These are phyloP conservation scores for Lepidochitona cinerea DNA, from an alignment of 2,888 invertebrate genomes.

Conservation along the genomic window DNA sequence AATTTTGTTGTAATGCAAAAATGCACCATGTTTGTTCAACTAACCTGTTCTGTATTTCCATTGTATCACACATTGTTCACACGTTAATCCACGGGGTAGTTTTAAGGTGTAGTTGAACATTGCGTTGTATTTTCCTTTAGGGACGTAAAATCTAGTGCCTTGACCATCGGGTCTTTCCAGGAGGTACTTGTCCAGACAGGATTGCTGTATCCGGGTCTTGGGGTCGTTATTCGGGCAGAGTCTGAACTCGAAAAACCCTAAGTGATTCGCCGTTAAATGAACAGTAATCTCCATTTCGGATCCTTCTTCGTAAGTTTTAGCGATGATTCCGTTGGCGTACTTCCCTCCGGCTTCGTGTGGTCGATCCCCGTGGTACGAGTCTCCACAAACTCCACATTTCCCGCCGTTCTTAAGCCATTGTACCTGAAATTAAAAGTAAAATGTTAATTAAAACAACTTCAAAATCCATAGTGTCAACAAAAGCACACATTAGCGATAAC, in stretches of 20 bases:
- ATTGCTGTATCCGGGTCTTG: slow-evolving; percentile 51
- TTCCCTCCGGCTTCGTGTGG: slow-evolving; percentile 64
- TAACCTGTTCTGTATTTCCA: slow-evolving; percentile 70
- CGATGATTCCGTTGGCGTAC: slow-evolving; percentile 63
- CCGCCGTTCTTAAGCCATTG: slow-evolving; percentile 73
- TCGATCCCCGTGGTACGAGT: slow-evolving; percentile 76
- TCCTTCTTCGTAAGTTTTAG: slow-evolving; percentile 59
- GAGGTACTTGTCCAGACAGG: slow-evolving; percentile 62
- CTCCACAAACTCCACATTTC: slow-evolving; percentile 91
- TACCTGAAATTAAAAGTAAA: slow-evolving; percentile 39
- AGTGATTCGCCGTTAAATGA: slow-evolving; percentile 67
- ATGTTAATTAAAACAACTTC: too few species aligned
- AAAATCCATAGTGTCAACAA: too few species aligned
- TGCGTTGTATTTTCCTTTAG: slow-evolving; percentile 38
- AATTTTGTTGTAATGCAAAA: too few species aligned
- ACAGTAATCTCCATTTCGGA: slow-evolving; percentile 63
- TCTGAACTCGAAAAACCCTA: slow-evolving; percentile 69
- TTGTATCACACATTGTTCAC: slow-evolving; percentile 69
- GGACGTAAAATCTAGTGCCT: slow-evolving; percentile 41
- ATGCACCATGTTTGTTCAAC: too few species aligned
- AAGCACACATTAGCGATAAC: too few species aligned
- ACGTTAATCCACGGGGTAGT: slow-evolving; percentile 59
- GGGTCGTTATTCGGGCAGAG: slow-evolving; percentile 63
- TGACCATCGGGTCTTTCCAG: slow-evolving; percentile 55
- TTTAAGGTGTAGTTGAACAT: slow-evolving; percentile 48